phyloP scores from a whole-genome alignment of 2,888 invertebrate genomes.

The Macrophya alboannulata region DNA sequence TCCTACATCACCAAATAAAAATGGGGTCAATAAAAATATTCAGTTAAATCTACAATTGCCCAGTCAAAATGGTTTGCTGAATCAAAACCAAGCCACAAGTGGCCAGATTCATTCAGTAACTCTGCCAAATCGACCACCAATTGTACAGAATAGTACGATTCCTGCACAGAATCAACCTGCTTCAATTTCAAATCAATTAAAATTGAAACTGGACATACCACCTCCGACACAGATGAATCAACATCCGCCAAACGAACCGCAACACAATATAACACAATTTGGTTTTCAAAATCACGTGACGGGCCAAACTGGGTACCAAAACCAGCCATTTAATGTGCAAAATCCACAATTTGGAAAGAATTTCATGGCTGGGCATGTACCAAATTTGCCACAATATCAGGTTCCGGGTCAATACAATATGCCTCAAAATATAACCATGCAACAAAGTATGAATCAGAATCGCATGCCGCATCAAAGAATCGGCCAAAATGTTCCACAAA shows the following conservation, averaged over 20 bases:
- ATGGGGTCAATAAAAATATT: slow-evolving; percentile 60
- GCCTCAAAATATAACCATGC: slow-evolving; percentile 55
- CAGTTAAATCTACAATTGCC: slow-evolving; percentile 43
- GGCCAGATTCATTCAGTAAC: slow-evolving; percentile 11
- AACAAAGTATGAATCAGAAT: slow-evolving; percentile 62
- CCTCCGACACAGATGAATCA: slow-evolving; percentile 62
- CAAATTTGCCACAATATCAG: slow-evolving; percentile 57
- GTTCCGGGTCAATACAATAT: slow-evolving; percentile 63
- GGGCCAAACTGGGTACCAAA: slow-evolving; percentile 67
- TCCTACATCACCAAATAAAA: slow-evolving; percentile 62
- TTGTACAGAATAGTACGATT: slow-evolving; percentile 55
- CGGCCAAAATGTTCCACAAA: slow-evolving; percentile 60
- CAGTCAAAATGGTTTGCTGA: slow-evolving; percentile 44
- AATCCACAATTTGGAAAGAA: slow-evolving; percentile 74
- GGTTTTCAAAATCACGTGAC: slow-evolving; percentile 59
- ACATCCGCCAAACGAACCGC: slow-evolving; percentile 61
- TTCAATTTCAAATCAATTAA: slow-evolving; percentile 61
- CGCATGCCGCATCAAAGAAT: slow-evolving; percentile 63
- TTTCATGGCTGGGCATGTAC: slow-evolving; percentile 67
- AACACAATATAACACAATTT: slow-evolving; percentile 54
- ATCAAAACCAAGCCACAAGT: slow-evolving; percentile 41
- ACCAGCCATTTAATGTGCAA: slow-evolving; percentile 72
- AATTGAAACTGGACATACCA: slow-evolving; percentile 53
- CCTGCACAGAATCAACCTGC: slow-evolving; percentile 66
- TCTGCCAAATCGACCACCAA: slow-evolving; percentile 2